Base-by-base conservation (phyloP, 2,797 vertebrate species). In the Gouania willdenowi region DNA sequence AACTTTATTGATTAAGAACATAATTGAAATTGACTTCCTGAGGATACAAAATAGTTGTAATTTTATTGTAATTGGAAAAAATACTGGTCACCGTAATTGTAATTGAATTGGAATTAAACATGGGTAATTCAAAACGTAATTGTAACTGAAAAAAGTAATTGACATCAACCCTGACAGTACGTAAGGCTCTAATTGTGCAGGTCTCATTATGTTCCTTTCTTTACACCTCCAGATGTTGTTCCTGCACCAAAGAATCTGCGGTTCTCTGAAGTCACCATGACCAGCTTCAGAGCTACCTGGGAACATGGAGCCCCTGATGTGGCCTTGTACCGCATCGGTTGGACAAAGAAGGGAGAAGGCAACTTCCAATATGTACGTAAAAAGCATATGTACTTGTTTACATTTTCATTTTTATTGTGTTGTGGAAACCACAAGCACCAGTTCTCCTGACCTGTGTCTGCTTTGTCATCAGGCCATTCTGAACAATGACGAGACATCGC, bases 241-340 rank as follows among this genome's bases (percentile, higher is more conserved):
- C 97, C 97, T 63, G 88, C 96, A 6, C 97, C 97, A 18, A 84
- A 84, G 66, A 93, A 96, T 77, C 84, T 99, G 30, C 86, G 78
- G 64, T 92, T 96, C 72, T 91, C 94, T 6, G 92, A 94, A 1
- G 63, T 93, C 5, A 90, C 91, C 4, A 84, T 88, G 0, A 92
- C 89, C 38, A 95, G 92, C 75, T 98, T 99, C 73, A 86, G 89
- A 70, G 92, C 89, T 7, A 89, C 84, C 16, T 99, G 97, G 97
- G 92, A 98, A 4, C 94, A 98, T 0, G 94, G 93, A 23, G 97
- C 94, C 29, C 82, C 93, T 10, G 95, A 99, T 33, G 94, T 98
- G 3, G 90, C 94, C 45, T 81, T 99, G 0, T 99, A 98, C 26
- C 92, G 95, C 65, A 87, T 99, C 32, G 90, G 84, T 21, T 98